These are phyloP conservation scores for Idaea aversata DNA, from an alignment of 2,888 invertebrate genomes.

Conservation along the genomic window DNA sequence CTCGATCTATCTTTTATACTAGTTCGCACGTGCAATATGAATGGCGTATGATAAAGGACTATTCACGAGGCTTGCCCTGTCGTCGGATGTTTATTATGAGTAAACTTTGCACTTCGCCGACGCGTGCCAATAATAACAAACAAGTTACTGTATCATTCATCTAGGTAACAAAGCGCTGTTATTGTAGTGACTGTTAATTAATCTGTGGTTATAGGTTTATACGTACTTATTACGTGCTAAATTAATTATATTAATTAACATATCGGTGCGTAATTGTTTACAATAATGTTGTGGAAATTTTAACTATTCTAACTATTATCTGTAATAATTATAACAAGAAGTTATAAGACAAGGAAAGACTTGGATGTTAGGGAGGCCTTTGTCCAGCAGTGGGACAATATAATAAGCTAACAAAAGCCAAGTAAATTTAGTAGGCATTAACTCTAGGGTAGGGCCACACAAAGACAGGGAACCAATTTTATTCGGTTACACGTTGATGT, in stretches of 20 bases:
- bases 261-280: background rate
- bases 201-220: background rate
- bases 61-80: constrained; percentile 36
- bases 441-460: no score
- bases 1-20: constrained; percentile 41
- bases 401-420: no score
- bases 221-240: background rate
- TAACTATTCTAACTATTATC: background rate
- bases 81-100: constrained; percentile 34
- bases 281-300: constrained; percentile 1
- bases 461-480: no score
- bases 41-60: constrained; percentile 46
- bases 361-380: no score
- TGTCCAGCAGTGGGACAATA: no score
- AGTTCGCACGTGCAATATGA: constrained; percentile 47
- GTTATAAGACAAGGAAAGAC: background rate
- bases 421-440: no score
- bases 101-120: constrained; percentile 59
- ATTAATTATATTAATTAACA: background rate
- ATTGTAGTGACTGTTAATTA: background rate
- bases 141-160: background rate
- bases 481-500: no score
- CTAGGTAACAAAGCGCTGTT: background rate
- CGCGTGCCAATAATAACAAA: constrained; percentile 45
- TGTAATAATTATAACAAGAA: background rate